phyloP scores from a whole-genome alignment of 2,113 vertebrate species.

The Oostethus manadensis region DNA sequence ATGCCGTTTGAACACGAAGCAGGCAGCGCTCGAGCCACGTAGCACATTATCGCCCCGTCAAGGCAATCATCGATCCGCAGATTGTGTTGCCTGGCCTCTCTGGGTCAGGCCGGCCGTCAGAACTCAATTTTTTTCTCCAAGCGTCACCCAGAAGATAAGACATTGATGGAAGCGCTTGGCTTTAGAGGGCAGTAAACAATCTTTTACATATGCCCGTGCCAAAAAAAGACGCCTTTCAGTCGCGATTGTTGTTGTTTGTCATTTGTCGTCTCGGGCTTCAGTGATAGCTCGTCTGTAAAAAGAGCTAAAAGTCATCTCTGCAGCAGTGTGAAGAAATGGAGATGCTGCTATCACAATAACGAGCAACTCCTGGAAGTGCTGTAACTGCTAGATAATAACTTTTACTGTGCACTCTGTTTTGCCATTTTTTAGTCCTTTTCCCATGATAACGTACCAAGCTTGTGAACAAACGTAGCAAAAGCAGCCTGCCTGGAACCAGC shows the following conservation, averaged over 20 bases:
- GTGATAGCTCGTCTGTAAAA: neutral
- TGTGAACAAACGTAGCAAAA: no score
- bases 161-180: neutral
- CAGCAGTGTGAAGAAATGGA: neutral
- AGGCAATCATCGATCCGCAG: slow-evolving; percentile 43
- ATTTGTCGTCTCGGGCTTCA: neutral
- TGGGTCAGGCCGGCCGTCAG: neutral
- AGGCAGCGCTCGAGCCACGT: slow-evolving; percentile 34
- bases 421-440: no score
- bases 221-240: neutral
- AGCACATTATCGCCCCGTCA: slow-evolving; percentile 33
- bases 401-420: no score
- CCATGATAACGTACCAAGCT: no score
- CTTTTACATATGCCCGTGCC: neutral
- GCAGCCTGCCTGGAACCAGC: no score
- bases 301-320: neutral
- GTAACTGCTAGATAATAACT: no score
- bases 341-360: neutral
- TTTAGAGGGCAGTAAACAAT: neutral
- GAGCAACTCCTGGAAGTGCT: no score
- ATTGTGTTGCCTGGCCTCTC: slow-evolving; percentile 7
- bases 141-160: neutral
- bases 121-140: neutral
- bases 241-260: no score
- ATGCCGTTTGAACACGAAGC: slow-evolving; percentile 33